Conservation (phyloP, 2,113 vertebrate species). For the Plecotus auritus region DNA sequence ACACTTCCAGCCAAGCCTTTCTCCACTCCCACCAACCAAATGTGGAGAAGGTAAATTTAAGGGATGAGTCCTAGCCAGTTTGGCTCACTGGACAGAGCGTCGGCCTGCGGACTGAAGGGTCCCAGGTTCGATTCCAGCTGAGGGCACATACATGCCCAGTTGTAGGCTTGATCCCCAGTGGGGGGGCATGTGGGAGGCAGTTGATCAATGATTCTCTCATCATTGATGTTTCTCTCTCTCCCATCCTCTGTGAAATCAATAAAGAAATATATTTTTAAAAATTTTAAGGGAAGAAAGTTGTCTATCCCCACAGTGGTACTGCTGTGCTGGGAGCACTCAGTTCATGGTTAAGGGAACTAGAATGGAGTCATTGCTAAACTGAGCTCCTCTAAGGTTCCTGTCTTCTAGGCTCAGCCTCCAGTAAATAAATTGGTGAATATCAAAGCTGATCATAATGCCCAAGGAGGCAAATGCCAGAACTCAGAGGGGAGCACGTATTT, state of each 20-base stretch:
- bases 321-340: neutral
- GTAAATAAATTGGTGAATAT: neutral
- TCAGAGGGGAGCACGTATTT: neutral
- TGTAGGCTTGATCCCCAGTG: no score
- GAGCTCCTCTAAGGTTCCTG: neutral
- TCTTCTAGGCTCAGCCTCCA: neutral
- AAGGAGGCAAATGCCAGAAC: neutral
- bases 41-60: neutral
- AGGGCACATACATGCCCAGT: no score
- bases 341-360: neutral
- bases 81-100: no score
- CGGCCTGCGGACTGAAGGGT: no score
- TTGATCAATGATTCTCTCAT: no score
- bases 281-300: neutral
- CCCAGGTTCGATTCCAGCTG: no score
- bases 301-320: neutral
- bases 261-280: no score
- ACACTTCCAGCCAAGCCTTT: neutral
- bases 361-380: neutral
- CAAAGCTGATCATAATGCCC: neutral
- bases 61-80: neutral
- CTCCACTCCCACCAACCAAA: neutral
- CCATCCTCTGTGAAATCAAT: no score
- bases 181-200: no score
- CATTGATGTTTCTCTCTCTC: no score